Evolutionary conservation across 2,888 invertebrate species (phyloP), one percentile per base, ranked within the genome.

Genomic region (Euzetes globulus): DNA sequence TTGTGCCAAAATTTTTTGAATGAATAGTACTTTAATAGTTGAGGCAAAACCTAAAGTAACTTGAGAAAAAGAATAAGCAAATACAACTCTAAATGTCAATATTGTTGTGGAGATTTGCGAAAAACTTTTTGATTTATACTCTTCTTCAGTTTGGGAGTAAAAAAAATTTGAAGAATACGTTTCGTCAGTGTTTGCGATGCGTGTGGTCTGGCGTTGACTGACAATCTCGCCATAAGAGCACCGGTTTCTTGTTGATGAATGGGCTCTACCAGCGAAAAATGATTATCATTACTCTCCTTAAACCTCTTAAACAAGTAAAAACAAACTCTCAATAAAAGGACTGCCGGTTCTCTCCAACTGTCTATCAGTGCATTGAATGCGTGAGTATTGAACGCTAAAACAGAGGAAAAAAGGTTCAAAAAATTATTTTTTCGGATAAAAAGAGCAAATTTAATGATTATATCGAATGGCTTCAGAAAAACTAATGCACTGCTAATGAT

Each of bases 151-250:
- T n/a, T 11, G 17, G 13, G 47, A 25, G n/a, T 4, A 55, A n/a
- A 19, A 52, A 52, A 11, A 3, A 55, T 22, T 1, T 29, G 60
- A 29, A 60, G 27, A 60, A 52, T 52, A 52, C 19, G 9, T 52
- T 52, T 47, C n/a, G 19, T 19, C 33, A 19, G 22, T 19, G 27
- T 29, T 60, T 13, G 27, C 29, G 27, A 60, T 60, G 60, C 60
- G 60, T 60, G 60, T 60, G 60, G 60, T 60, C 60, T 60, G 29
- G 2, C 33, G 11, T 60, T 60, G 60, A 60, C 60, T 60, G 60
- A 60, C 60, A 27, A 7, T n/a, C 15, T 60, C 60, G 27, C 33
- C 60, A 33, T 52, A 60, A 33, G 27, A 60, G 60, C 60, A 60
- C 60, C 19, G 52, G 52, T 52, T 52, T 52, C n/a, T 9, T 33